Evolutionary conservation across 2,113 vertebrate genomes (phyloP).

Genomic region (Ploceus nigricollis): DNA sequence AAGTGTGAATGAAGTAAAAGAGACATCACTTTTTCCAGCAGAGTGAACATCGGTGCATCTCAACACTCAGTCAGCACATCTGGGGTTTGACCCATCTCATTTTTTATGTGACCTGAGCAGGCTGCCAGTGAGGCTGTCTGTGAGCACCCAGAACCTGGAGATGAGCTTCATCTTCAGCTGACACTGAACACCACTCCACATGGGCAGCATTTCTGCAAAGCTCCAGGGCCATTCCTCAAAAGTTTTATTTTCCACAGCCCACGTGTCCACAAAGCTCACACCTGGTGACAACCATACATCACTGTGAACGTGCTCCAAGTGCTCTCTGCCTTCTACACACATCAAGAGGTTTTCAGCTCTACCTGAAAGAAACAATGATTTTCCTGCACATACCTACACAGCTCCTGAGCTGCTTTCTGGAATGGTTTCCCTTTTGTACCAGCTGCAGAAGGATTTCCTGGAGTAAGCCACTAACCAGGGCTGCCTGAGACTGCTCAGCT

Average conservation of each 20-base stretch:
- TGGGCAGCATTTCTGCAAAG: not conserved
- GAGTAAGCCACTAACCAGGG: not conserved
- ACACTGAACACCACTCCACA: not conserved
- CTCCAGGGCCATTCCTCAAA: fast-evolving
- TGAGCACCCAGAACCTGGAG: not conserved
- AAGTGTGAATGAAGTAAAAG: slow-evolving; percentile 48
- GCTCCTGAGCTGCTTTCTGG: not conserved
- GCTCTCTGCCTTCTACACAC: not conserved
- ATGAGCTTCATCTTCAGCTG: not conserved
- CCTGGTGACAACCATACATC: not conserved
- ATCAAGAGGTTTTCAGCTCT: not conserved
- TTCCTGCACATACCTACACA: not conserved
- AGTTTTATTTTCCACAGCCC: not conserved
- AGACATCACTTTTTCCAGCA: slow-evolving; percentile 45
- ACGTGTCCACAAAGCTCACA: not conserved
- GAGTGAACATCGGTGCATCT: slow-evolving; percentile 48
- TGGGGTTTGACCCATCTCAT: slow-evolving; percentile 61
- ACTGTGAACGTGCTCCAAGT: not conserved
- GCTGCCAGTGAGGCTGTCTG: not conserved
- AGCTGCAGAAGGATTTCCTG: slow-evolving; percentile 9
- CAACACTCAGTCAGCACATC: slow-evolving; percentile 53
- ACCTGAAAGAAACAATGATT: not conserved
- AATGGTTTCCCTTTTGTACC: not conserved
- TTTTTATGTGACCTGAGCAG: slow-evolving; percentile 39
- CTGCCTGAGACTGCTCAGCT: fast-evolving